These are phyloP conservation scores for Silurus lanzhouensis DNA, from an alignment of 2,797 vertebrate genomes.

Conservation along the genomic window DNA sequence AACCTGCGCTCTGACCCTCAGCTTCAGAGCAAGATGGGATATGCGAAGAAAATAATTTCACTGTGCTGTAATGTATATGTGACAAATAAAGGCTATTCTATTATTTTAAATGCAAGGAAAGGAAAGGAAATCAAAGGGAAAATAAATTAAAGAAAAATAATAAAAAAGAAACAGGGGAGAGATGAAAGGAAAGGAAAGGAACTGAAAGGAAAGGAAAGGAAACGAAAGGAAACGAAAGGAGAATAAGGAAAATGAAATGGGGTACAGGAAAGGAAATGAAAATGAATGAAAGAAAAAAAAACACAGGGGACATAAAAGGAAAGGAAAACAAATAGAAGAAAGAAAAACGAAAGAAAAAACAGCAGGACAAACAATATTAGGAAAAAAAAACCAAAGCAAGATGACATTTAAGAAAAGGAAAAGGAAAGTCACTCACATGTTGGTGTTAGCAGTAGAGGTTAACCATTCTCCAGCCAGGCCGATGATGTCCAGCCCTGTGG, in stretches of 20 bases:
- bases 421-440: slow-evolving; percentile 50
- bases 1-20: too few relatives aligned
- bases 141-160: too few relatives aligned
- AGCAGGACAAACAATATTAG: neutral
- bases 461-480: slow-evolving; percentile 97
- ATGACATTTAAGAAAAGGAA: neutral
- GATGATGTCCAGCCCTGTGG: slow-evolving; percentile 93
- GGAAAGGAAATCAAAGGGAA: neutral
- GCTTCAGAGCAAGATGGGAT: too few relatives aligned
- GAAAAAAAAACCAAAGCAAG: too few relatives aligned
- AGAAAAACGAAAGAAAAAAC: neutral
- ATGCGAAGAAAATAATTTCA: too few relatives aligned
- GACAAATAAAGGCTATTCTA: too few relatives aligned
- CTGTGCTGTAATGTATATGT: too few relatives aligned
- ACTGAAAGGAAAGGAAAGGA: neutral
- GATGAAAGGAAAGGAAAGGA: neutral
- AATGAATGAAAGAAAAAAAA: neutral
- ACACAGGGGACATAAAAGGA: neutral
- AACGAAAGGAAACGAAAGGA: neutral
- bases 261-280: too few relatives aligned
- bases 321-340: too few relatives aligned
- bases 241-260: neutral
- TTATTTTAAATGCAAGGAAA: too few relatives aligned
- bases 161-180: neutral
- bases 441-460: slow-evolving; percentile 95